Percentiles rank a stretch among this genome's conserved stretches.
These are phyloP conservation scores for Triplophysa siluroides DNA, from an alignment of 2,113 vertebrate species.

Conservation along the genomic window DNA sequence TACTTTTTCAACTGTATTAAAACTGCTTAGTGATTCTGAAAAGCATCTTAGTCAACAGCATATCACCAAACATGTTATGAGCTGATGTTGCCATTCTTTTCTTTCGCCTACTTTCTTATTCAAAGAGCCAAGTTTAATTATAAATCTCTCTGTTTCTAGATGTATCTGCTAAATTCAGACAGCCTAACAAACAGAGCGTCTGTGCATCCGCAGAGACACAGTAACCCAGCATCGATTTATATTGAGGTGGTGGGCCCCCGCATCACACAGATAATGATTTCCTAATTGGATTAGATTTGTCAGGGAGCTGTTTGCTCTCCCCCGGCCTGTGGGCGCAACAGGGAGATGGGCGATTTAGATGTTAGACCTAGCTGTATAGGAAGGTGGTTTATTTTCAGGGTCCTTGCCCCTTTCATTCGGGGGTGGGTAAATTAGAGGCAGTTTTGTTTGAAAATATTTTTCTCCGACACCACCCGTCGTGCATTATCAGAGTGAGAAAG, in stretches of 20 bases:
- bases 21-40: not conserved
- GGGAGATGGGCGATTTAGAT: slow-evolving; percentile 54
- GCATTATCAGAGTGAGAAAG: slow-evolving; percentile 65
- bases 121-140: slow-evolving; percentile 15
- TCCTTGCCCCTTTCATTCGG: slow-evolving; percentile 55
- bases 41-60: not conserved
- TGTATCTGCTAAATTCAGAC: slow-evolving; percentile 7
- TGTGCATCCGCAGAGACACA: not conserved
- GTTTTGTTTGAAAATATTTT: slow-evolving; percentile 67
- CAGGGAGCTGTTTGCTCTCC: slow-evolving; percentile 50
- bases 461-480: slow-evolving; percentile 66
- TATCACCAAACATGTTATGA: not conserved
- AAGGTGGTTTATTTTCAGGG: slow-evolving; percentile 59
- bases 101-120: not conserved
- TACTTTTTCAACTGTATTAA: not conserved
- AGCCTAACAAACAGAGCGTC: slow-evolving; percentile 18
- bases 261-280: slow-evolving; percentile 56
- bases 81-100: not conserved
- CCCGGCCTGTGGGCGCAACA: slow-evolving; percentile 32
- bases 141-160: not conserved
- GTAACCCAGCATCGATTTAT: slow-evolving; percentile 41
- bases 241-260: slow-evolving; percentile 31
- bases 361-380: slow-evolving; percentile 57
- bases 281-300: slow-evolving; percentile 60
- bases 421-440: slow-evolving; percentile 67